Percentiles rank a stretch among this genome's conserved stretches.
Conservation (phyloP, 1,140 invertebrate genomes). For the Diachasmimorpha longicaudata region DNA sequence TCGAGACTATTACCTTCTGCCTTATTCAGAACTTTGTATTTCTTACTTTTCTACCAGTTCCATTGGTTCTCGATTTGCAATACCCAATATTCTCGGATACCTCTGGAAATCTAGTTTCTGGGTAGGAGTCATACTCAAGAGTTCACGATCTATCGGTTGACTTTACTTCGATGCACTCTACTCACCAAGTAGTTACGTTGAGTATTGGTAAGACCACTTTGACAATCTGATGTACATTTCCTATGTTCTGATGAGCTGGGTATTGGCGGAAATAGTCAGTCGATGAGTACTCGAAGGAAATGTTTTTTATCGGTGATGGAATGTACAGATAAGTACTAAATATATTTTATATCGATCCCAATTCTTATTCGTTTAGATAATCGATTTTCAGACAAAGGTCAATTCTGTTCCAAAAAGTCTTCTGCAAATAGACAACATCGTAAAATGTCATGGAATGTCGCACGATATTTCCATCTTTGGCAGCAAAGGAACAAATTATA, state of each 20-base stretch:
- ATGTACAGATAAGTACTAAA: no score
- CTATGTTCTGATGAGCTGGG: not conserved
- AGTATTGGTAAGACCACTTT: not conserved
- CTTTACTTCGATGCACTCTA: not conserved
- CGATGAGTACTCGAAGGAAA: not conserved
- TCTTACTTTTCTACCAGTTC: not conserved
- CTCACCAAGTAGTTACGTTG: not conserved
- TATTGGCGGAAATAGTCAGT: not conserved
- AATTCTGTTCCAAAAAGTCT: no score
- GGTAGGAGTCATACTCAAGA: not conserved
- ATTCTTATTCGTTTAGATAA: no score
- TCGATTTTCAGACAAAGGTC: no score
- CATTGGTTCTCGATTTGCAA: not conserved
- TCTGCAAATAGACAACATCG: no score
- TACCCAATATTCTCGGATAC: not conserved
- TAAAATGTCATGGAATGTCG: no score
- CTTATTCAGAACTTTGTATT: conserved; percentile 9
- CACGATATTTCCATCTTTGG: no score
- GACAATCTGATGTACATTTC: not conserved
- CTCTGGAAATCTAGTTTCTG: not conserved
- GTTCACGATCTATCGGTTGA: not conserved
- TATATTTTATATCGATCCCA: no score
- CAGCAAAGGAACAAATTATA: no score
- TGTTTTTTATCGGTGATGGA: no score
- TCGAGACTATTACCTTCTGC: conserved; percentile 18